A percentile compares a stretch with the other conserved stretches of the same genome.
Conservation (phyloP, 2,797 vertebrate species). For the Antennarius maculatus region DNA sequence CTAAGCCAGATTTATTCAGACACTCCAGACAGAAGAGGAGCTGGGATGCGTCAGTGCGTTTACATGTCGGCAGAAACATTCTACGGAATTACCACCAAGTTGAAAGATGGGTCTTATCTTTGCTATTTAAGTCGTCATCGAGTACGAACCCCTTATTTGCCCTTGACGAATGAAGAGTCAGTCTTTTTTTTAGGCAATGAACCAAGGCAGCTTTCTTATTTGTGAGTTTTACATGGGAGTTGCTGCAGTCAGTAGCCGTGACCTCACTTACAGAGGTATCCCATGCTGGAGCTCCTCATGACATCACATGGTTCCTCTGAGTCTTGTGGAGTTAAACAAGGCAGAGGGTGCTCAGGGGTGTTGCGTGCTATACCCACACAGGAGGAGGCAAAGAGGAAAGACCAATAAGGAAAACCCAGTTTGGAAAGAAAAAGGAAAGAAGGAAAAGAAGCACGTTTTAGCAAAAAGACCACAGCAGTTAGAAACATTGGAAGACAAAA, state of each 20-base stretch:
- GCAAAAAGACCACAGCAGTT: slow-evolving; percentile 5
- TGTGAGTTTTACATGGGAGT: neutral
- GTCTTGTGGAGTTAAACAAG: slow-evolving; percentile 87
- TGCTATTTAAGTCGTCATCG: slow-evolving; percentile 7
- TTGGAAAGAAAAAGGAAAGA: slow-evolving; percentile 15
- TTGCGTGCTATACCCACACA: slow-evolving; percentile 82
- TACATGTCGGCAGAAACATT: slow-evolving; percentile 26
- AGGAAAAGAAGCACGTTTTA: slow-evolving; percentile 35
- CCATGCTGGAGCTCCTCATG: slow-evolving; percentile 92
- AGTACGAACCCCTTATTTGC: neutral
- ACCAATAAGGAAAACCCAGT: slow-evolving; percentile 10
- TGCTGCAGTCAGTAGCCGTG: slow-evolving; percentile 20
- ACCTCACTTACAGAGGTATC: slow-evolving; percentile 86
- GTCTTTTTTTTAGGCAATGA: neutral
- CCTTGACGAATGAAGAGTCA: slow-evolving; percentile 1
- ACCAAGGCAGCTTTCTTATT: neutral
- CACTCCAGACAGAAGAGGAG: slow-evolving; percentile 14
- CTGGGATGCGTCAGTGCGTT: slow-evolving; percentile 15
- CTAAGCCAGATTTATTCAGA: slow-evolving; percentile 61
- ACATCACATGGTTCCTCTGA: slow-evolving; percentile 87
- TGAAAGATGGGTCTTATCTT: slow-evolving; percentile 4
- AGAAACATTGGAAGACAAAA: slow-evolving; percentile 2
- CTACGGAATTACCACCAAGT: neutral
- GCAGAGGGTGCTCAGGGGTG: slow-evolving; percentile 88
- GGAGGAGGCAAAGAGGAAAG: slow-evolving; percentile 1